These are phyloP conservation scores for Sebastes paucispinis DNA, from an alignment of 2,797 vertebrate species.

Conservation along the genomic window DNA sequence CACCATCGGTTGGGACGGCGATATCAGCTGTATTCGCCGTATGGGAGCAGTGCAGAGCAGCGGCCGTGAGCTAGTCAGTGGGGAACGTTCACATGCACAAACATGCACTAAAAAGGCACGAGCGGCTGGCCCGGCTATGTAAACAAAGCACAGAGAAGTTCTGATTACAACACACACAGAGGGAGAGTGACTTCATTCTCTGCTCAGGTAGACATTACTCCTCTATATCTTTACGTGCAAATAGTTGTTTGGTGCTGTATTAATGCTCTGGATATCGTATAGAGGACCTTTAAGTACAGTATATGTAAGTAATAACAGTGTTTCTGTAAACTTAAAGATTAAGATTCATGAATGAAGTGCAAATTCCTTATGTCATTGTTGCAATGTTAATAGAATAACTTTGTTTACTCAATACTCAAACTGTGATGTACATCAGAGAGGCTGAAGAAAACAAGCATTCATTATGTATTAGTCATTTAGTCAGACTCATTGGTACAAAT, in stretches of 20 bases:
- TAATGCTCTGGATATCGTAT: no score
- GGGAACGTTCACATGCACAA: not conserved
- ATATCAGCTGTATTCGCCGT: not conserved
- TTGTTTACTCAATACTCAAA: not conserved
- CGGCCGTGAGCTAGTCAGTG: no score
- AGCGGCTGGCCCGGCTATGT: not conserved
- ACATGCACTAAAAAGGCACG: not conserved
- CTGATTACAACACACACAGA: not conserved
- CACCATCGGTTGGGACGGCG: not conserved
- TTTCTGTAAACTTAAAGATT: not conserved
- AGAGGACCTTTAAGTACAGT: not conserved
- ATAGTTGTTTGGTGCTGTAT: no score
- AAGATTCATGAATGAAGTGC: not conserved
- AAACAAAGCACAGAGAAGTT: not conserved
- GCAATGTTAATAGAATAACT: not conserved
- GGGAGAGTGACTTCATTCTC: not conserved
- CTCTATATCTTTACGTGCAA: no score
- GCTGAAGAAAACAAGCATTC: constrained; percentile 1
- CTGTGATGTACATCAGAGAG: not conserved
- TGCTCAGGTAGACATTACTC: not conserved
- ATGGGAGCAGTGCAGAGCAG: not conserved
- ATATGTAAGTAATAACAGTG: not conserved
- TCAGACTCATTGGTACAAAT: constrained; percentile 80
- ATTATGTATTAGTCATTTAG: constrained; percentile 34
- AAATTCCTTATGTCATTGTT: not conserved